phyloP scores from a whole-genome alignment of 2,888 invertebrate genomes.

The Chelonus formosanus region DNA sequence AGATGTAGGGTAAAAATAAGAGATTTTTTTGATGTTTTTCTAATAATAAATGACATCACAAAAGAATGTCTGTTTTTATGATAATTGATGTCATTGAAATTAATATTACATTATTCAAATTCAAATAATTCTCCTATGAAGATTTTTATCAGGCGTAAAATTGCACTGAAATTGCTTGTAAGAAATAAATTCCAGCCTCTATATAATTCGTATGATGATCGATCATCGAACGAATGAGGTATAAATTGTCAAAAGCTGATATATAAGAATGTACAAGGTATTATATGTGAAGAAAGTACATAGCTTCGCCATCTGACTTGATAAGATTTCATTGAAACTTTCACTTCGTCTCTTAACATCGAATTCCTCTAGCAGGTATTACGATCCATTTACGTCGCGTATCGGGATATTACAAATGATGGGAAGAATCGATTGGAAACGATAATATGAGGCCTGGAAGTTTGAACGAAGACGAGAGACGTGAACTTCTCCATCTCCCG shows the following conservation, averaged over 20 bases:
- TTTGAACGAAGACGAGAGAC: conserved; percentile 21
- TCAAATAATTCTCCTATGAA: conserved; percentile 6
- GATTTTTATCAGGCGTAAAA: conserved; percentile 23
- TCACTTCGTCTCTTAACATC: conserved; percentile 34
- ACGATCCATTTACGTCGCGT: conserved; percentile 55
- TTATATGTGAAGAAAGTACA: background rate
- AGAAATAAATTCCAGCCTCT: conserved; percentile 12
- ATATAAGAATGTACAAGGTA: too few species aligned
- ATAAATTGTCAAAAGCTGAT: conserved; percentile 12
- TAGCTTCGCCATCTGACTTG: too few species aligned
- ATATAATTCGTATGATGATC: background rate
- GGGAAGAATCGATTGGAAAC: conserved; percentile 41
- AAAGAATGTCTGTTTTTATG: too few species aligned
- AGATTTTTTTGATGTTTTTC: too few species aligned
- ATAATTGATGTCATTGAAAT: background rate
- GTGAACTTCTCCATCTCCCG: conserved; percentile 15
- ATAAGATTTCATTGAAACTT: conserved; percentile 12
- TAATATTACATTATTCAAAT: conserved; percentile 1
- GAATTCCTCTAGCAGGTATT: conserved; percentile 48
- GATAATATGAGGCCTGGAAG: conserved; percentile 38
- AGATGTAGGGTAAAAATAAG: too few species aligned
- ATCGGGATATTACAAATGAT: conserved; percentile 56
- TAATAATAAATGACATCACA: too few species aligned
- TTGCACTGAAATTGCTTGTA: conserved; percentile 30
- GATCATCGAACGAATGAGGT: conserved; percentile 7